These are phyloP conservation scores for Eristalis intricaria DNA, from an alignment of 2,888 invertebrate species.

Conservation along the genomic window DNA sequence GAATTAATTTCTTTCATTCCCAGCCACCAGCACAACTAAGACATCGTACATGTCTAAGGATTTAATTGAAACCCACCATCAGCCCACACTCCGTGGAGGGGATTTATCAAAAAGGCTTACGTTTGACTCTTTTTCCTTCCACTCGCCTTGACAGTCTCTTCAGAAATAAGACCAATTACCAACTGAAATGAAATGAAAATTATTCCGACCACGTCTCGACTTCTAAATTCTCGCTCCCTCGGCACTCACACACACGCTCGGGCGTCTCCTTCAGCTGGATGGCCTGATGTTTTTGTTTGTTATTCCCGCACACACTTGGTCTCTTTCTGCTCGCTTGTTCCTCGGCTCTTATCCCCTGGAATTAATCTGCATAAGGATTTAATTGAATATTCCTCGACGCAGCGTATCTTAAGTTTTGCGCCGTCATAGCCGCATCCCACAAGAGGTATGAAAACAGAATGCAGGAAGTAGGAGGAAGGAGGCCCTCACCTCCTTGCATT, in stretches of 20 bases:
- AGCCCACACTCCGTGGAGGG: neutral
- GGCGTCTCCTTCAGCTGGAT: neutral
- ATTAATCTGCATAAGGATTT: slow-evolving; percentile 68
- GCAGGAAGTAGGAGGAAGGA: no score
- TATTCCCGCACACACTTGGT: neutral
- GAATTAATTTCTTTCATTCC: neutral
- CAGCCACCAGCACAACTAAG: no score
- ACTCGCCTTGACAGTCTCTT: neutral
- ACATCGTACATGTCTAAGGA: neutral
- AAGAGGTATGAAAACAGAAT: slow-evolving; percentile 30
- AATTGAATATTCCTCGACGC: slow-evolving; percentile 63
- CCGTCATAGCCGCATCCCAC: neutral
- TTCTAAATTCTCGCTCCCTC: slow-evolving; percentile 9
- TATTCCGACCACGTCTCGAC: slow-evolving; percentile 45
- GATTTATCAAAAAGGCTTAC: slow-evolving; percentile 22
- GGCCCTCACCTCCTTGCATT: no score
- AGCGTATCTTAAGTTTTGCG: slow-evolving; percentile 42
- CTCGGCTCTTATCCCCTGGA: slow-evolving; percentile 28
- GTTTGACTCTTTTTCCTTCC: neutral
- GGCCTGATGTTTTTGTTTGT: slow-evolving; percentile 37
- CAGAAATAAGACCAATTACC: slow-evolving; percentile 38
- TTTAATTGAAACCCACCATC: slow-evolving; percentile 17
- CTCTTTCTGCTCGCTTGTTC: neutral
- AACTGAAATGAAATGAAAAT: slow-evolving; percentile 47
- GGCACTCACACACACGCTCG: neutral